These are phyloP conservation scores for Masticophis lateralis DNA, from an alignment of 2,797 vertebrate genomes.

Conservation along the genomic window DNA sequence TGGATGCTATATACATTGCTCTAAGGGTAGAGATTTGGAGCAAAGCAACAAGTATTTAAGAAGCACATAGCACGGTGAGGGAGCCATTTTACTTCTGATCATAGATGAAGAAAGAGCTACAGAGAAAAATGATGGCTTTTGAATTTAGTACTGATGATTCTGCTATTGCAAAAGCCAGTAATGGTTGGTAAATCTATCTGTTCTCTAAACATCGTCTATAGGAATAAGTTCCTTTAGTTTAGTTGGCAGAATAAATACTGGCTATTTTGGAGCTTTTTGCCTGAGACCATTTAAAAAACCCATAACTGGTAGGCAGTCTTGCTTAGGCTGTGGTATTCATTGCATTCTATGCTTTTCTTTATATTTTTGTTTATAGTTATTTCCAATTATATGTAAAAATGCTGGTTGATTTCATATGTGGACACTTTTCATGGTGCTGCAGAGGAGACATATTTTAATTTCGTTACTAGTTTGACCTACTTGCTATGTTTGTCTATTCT, in stretches of 20 bases:
- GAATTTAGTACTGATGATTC: not conserved
- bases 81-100: not conserved
- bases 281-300: not conserved
- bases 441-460: not conserved
- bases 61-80: not conserved
- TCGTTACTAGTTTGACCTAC: not conserved
- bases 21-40: not conserved
- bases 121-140: not conserved
- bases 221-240: not conserved
- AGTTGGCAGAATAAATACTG: not conserved
- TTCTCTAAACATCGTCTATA: not conserved
- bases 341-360: not conserved
- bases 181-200: not conserved
- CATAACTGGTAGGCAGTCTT: not conserved
- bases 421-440: not conserved
- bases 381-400: not conserved
- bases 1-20: not conserved
- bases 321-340: not conserved
- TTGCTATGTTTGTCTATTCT: not conserved
- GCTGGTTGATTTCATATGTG: not conserved
- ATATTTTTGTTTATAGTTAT: not conserved
- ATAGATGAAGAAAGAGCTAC: not conserved
- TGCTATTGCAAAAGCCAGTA: not conserved
- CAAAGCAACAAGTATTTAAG: not conserved
- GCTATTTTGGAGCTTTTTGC: not conserved